Conservation (phyloP, 92 coral and sea anemone species). For the Actinostola sp. region DNA sequence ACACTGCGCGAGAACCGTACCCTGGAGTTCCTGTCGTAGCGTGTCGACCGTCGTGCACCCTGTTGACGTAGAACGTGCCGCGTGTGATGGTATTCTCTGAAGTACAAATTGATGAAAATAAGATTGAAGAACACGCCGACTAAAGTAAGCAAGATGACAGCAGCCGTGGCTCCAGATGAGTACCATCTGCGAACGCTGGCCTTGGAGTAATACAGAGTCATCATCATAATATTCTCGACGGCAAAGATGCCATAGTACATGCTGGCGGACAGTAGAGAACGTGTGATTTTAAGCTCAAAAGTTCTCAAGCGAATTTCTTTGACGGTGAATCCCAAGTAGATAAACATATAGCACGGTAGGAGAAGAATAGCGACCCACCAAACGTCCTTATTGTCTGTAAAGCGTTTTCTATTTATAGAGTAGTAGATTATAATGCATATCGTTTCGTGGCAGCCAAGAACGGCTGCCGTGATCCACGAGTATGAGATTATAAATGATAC, state of each 20-base stretch:
- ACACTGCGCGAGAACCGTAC: slow-evolving; percentile 49
- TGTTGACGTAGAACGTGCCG: slow-evolving; percentile 36
- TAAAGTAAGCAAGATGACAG: slow-evolving; percentile 36
- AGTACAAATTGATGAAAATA: slow-evolving; percentile 36
- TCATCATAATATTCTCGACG: slow-evolving; percentile 59
- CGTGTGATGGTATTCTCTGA: slow-evolving; percentile 37
- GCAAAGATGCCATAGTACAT: slow-evolving; percentile 54
- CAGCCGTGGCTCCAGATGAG: slow-evolving; percentile 36
- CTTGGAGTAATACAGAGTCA: slow-evolving; percentile 47
- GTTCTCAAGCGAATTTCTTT: slow-evolving; percentile 55
- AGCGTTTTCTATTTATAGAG: slow-evolving; percentile 45
- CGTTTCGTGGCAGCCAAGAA: slow-evolving; percentile 45
- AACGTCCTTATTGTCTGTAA: slow-evolving; percentile 54
- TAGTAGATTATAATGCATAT: slow-evolving; percentile 49
- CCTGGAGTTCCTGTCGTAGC: slow-evolving; percentile 38
- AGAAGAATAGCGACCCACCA: slow-evolving; percentile 74
- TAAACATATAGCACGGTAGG: slow-evolving; percentile 65
- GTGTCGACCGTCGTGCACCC: slow-evolving; percentile 32
- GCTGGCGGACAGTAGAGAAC: slow-evolving; percentile 60
- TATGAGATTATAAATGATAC: slow-evolving; percentile 61
- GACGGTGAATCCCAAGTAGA: slow-evolving; percentile 67
- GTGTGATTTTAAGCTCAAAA: slow-evolving; percentile 60
- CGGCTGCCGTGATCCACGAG: slow-evolving; percentile 54
- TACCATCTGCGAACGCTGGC: slow-evolving; percentile 35
- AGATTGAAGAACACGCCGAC: slow-evolving; percentile 35